phyloP scores from a whole-genome alignment of 1,140 invertebrate species.

The Drosophila carrolli region DNA sequence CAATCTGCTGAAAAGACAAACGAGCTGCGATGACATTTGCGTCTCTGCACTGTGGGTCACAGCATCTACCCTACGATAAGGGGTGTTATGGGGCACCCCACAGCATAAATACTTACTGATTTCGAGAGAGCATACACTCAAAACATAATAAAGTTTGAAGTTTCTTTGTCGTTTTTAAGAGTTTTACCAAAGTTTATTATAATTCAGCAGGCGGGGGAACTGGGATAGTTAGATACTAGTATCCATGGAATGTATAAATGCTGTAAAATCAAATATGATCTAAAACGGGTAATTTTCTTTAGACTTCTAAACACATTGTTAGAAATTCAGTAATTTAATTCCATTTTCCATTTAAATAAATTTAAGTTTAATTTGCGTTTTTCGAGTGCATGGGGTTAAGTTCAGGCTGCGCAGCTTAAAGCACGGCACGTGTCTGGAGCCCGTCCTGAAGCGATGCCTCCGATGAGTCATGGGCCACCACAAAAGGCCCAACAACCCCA shows the following conservation, averaged over 20 bases:
- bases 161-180: neutral
- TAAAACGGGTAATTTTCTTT: too few species aligned
- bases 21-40: conserved; percentile 47
- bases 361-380: neutral
- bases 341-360: neutral
- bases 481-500: conserved; percentile 48
- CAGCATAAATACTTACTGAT: conserved; percentile 7
- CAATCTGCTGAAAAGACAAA: conserved; percentile 55
- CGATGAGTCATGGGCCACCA: conserved; percentile 55
- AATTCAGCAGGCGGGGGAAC: too few species aligned
- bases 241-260: too few species aligned
- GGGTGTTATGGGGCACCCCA: neutral
- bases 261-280: too few species aligned
- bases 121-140: neutral
- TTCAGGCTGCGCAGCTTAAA: conserved; percentile 37
- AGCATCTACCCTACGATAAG: conserved; percentile 11
- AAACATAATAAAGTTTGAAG: neutral
- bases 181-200: neutral
- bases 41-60: conserved; percentile 1
- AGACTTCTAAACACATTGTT: too few species aligned
- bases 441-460: conserved; percentile 29
- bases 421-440: conserved; percentile 46
- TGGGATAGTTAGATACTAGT: too few species aligned
- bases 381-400: conserved; percentile 17
- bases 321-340: neutral